Evolutionary conservation across 2,113 vertebrate genomes (phyloP), one percentile per base, ranked within the genome.

Genomic region (Sakesphorus luctuosus): DNA sequence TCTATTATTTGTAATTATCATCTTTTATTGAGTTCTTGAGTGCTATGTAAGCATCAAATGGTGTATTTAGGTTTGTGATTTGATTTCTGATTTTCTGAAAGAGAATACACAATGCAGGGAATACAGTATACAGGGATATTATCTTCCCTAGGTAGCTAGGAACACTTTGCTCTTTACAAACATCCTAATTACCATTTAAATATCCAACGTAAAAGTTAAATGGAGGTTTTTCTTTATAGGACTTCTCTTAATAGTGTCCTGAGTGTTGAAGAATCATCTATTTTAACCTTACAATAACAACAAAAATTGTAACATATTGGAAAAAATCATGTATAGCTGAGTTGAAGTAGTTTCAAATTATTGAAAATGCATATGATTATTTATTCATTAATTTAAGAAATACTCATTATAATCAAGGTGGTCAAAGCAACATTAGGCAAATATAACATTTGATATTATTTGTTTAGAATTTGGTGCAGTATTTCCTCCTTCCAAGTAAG

Each of bases 401-500:
- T 81, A 52, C 31, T 75, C 35, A 4, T 17, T 83, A 94, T 84
- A 17, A 55, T 46, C 52, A 73, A 73, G 20, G 20, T 85, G 7
- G 18, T 88, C 49, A 92, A 80, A 88, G 43, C 35, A 89, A 87
- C 50, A 50, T 91, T 92, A 84, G 95, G 55, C 96, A 94, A 84
- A 96, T 26, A 73, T 2, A 90, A 46, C 61, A 89, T 96, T 88
- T 93, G 8, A 40, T 89, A 73, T 89, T 91, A 69, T 67, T 95
- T 91, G 63, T 68, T 93, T 94, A 81, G 73, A 93, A 87, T 90
- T 94, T 90, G 84, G 47, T 94, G 68, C 76, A 66, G n/a, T 90
- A 79, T 90, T 96, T 96, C 73, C 53, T 97, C 81, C 68, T 85
- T 95, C n/a, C 52, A 76, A 87, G 65, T 89, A 46, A 86, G 49